These are phyloP conservation scores for Stegostoma tigrinum DNA, from an alignment of 2,113 vertebrate species.

Conservation along the genomic window DNA sequence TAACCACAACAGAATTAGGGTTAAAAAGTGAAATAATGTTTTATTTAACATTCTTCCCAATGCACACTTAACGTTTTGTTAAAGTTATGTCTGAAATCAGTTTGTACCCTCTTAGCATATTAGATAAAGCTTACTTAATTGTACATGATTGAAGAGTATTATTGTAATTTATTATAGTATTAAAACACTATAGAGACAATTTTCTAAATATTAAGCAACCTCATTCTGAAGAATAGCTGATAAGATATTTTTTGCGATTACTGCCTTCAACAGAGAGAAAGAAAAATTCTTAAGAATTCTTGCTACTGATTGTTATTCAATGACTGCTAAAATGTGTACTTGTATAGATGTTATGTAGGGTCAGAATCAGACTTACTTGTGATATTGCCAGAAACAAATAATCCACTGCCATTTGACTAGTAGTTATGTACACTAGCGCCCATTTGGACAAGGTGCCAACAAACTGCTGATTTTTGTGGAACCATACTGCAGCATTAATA, in stretches of 20 bases:
- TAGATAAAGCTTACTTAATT: neutral
- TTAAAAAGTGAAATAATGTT: neutral
- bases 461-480: neutral
- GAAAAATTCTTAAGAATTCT: neutral
- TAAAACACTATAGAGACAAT: neutral
- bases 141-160: neutral
- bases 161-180: neutral
- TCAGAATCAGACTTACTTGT: neutral
- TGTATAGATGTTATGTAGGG: neutral
- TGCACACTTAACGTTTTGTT: neutral
- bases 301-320: neutral
- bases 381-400: neutral
- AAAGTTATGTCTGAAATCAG: neutral
- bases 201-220: neutral
- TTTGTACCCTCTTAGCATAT: neutral
- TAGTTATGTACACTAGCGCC: neutral
- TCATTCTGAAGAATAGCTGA: neutral
- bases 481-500: neutral
- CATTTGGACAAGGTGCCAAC: neutral
- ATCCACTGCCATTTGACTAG: neutral
- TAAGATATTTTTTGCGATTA: neutral
- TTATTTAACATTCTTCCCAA: neutral
- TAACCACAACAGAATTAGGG: neutral
- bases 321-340: neutral
- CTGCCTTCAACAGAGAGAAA: neutral